Base-by-base conservation (phyloP, 2,888 invertebrate genomes). In the Lamellibrachia columna region DNA sequence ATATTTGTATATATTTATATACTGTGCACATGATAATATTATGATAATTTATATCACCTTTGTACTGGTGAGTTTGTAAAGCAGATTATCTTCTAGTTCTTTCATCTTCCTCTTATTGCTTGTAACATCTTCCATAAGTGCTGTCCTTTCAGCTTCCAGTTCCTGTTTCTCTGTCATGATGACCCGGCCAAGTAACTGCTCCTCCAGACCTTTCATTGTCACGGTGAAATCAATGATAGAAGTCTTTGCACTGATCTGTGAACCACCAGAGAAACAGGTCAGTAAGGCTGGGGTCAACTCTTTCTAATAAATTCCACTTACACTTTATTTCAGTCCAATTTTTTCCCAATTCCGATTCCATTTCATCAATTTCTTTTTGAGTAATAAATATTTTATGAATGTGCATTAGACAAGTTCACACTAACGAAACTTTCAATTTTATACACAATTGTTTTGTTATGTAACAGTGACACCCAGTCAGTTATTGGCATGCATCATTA, bases 191-290 rank as follows among this genome's bases (percentile, higher is more conserved):
- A 98, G 96, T 53, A 98, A 96, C 96, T 98, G 98, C 96, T 98
- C 98, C 96, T 98, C 98, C 93, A 98, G 96, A 94, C 98, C 98
- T 97, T 98, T 98, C 97, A 98, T 95, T 0, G 98, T 98, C 1
- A 98, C 98, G 90, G 98, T 98, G 95, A 98, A 98, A 96, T 98
- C 98, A 94, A 98, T 98, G 91, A 98, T 97, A 9, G 98, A 98
- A 15, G 98, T 98, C 93, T 98, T 97, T 52, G 98, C 98, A 93
- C 98, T 75, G 75, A 75, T 75, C 75, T 75, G 22, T 6, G n/a
- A 1, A 6, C 15, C 40, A 40, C 40, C 40, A 40, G 40, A 40
- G 40, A 40, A 40, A 40, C 40, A 40, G 40, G 40, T 40, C 40
- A 40, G 40, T 40, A 40, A 40, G 40, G 40, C 40, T 40, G 40